Conservation (phyloP, 2,113 vertebrate species). For the Elanoides forficatus region DNA sequence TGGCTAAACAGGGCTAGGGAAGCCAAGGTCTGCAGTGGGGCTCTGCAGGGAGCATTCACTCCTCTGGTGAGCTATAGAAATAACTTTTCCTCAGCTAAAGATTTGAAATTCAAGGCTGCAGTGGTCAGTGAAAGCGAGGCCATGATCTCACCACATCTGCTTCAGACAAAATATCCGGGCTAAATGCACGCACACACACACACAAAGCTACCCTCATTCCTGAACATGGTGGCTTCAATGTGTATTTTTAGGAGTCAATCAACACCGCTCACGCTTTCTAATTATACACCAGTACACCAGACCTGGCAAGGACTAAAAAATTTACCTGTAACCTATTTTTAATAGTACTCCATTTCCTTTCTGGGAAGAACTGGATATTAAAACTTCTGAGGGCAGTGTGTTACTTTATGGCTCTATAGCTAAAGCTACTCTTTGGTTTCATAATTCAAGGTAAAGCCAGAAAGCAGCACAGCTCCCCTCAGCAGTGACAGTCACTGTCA, state of each 20-base stretch:
- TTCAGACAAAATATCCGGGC: neutral
- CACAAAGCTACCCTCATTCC: neutral
- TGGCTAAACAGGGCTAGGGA: neutral
- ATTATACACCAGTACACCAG: neutral
- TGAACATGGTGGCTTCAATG: neutral
- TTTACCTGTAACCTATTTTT: neutral
- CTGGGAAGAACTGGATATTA: neutral
- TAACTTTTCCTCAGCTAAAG: neutral
- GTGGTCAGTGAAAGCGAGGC: slow-evolving; percentile 55
- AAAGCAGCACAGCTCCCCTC: neutral
- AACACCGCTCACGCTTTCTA: neutral
- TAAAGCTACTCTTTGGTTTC: neutral
- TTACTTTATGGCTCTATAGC: neutral
- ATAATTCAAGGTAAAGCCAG: neutral
- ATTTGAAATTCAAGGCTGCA: neutral
- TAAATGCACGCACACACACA: neutral
- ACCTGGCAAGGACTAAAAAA: neutral
- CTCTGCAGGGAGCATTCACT: neutral
- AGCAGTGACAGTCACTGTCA: neutral
- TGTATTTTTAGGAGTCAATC: neutral
- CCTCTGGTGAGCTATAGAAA: neutral
- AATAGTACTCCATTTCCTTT: neutral
- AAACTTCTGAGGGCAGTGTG: neutral
- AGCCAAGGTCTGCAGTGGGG: neutral
- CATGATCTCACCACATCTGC: neutral